A percentile compares a stretch with the other conserved stretches of the same genome.
Evolutionary conservation across 1,140 invertebrate genomes (phyloP).

Genomic region (Bacillus rossius): DNA sequence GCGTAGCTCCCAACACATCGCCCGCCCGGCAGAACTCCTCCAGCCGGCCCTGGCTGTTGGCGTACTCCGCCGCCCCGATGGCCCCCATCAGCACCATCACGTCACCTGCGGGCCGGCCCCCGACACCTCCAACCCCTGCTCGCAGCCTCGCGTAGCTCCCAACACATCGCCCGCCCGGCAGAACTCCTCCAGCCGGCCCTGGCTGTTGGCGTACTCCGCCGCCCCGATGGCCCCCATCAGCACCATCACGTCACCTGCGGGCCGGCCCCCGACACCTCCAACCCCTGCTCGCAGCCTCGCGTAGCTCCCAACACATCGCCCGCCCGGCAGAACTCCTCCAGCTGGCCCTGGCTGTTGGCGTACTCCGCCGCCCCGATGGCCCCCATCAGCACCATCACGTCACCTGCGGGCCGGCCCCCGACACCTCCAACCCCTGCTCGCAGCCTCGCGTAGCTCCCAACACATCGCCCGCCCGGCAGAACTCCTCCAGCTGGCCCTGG

Average conservation of each 20-base stretch:
- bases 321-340: slow-evolving; percentile 72
- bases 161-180: slow-evolving; percentile 73
- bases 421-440: no score
- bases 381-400: slow-evolving; percentile 83
- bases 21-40: slow-evolving; percentile 68
- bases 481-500: slow-evolving; percentile 56
- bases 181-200: slow-evolving; percentile 60
- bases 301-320: no score
- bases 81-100: slow-evolving; percentile 83
- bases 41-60: slow-evolving; percentile 54
- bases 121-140: background rate
- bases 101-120: slow-evolving; percentile 62
- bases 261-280: background rate
- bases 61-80: slow-evolving; percentile 79
- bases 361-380: slow-evolving; percentile 84
- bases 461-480: no score
- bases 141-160: no score
- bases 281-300: background rate
- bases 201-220: slow-evolving; percentile 64
- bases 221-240: slow-evolving; percentile 81
- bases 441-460: no score
- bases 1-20: no score
- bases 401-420: no score
- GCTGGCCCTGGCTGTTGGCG: slow-evolving; percentile 53
- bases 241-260: slow-evolving; percentile 80